phyloP scores from a whole-genome alignment of 2,888 invertebrate species.

The Ennomos fuscantarius region DNA sequence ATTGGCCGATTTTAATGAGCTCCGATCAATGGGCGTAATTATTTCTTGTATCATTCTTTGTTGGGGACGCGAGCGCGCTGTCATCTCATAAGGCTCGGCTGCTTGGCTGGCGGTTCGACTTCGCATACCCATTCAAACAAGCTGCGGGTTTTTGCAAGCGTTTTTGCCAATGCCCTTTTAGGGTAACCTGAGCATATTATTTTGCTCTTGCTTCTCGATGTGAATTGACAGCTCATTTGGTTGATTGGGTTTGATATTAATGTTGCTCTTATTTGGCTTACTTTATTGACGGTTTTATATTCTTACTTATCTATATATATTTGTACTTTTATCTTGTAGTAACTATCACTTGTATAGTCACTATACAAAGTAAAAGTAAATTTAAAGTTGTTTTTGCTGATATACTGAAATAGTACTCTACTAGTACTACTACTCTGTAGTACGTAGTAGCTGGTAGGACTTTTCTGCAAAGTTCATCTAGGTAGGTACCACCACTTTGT shows the following conservation, averaged over 20 bases:
- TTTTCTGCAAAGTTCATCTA: too few relatives aligned
- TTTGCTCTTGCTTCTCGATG: slow-evolving; percentile 40
- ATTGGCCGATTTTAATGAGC: slow-evolving; percentile 81
- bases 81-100: slow-evolving; percentile 64
- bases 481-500: too few relatives aligned
- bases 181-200: slow-evolving; percentile 43
- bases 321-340: too few relatives aligned
- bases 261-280: slow-evolving; percentile 2
- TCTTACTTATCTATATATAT: too few relatives aligned
- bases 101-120: slow-evolving; percentile 19
- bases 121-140: slow-evolving; percentile 43
- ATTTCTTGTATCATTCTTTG: slow-evolving; percentile 81
- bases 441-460: too few relatives aligned
- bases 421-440: too few relatives aligned
- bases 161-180: slow-evolving; percentile 73
- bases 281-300: not conserved
- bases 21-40: slow-evolving; percentile 83
- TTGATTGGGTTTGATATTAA: slow-evolving; percentile 38
- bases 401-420: too few relatives aligned
- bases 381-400: too few relatives aligned
- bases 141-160: slow-evolving; percentile 64
- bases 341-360: too few relatives aligned
- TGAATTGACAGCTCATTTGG: slow-evolving; percentile 44
- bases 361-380: too few relatives aligned
- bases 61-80: slow-evolving; percentile 68